Evolutionary conservation across 2,113 vertebrate genomes (phyloP).

Genomic region (Silurus glanis): DNA sequence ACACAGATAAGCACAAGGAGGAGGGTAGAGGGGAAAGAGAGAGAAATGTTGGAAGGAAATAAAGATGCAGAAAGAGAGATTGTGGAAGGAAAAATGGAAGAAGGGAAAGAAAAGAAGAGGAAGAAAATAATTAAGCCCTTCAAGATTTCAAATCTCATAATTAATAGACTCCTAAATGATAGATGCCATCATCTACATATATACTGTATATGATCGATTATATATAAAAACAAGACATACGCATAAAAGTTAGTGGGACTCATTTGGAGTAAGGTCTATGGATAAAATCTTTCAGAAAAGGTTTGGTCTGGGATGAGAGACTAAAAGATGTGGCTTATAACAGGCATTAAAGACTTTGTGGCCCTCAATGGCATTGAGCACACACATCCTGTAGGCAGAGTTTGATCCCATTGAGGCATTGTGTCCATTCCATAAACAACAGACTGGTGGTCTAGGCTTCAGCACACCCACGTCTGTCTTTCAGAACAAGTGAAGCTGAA

Average conservation of each 20-base stretch:
- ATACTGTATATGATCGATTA: background rate
- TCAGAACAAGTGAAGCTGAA: conserved; percentile 62
- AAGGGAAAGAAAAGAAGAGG: background rate
- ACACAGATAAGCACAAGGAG: background rate
- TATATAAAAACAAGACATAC: background rate
- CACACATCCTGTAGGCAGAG: conserved; percentile 61
- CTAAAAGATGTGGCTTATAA: conserved; percentile 65
- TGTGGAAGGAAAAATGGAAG: background rate
- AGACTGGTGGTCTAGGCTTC: conserved; percentile 44
- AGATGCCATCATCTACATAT: background rate
- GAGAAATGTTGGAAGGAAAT: background rate
- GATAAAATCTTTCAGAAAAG: conserved; percentile 55
- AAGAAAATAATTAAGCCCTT: background rate
- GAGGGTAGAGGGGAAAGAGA: background rate
- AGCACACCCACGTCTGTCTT: conserved; percentile 51
- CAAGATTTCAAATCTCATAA: background rate
- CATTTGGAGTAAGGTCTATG: conserved; percentile 36
- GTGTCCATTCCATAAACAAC: conserved; percentile 34
- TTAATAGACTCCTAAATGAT: background rate
- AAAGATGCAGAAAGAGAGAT: background rate
- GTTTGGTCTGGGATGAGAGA: conserved; percentile 58
- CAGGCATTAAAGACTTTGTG: conserved; percentile 67
- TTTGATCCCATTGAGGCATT: conserved; percentile 57
- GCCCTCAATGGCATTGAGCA: conserved; percentile 62
- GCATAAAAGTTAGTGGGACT: conserved; percentile 25